Evolutionary conservation across 2,113 vertebrate species (phyloP).

Genomic region (Lota lota): DNA sequence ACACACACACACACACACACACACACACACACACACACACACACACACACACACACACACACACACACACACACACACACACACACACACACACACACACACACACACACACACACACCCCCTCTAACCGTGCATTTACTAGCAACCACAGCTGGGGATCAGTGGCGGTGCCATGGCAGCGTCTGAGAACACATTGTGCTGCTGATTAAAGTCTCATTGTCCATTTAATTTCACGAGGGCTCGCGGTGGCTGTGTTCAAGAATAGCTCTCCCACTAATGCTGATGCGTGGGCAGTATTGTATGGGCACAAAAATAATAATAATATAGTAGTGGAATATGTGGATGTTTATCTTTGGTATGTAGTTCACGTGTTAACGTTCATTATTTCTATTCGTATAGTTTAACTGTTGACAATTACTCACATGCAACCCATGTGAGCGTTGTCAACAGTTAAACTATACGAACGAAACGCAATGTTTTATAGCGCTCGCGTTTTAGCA

Average conservation of each 20-base stretch:
- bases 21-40: too few species aligned
- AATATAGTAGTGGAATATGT: neutral
- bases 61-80: too few species aligned
- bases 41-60: too few species aligned
- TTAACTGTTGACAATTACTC: neutral
- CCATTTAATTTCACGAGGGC: slow-evolving; percentile 58
- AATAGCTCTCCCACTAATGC: slow-evolving; percentile 22
- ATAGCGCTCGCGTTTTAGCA: neutral
- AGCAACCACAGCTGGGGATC: slow-evolving; percentile 66
- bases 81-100: too few species aligned
- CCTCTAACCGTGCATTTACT: slow-evolving; percentile 35
- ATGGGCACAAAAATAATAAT: neutral
- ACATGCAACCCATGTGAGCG: neutral
- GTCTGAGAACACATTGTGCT: slow-evolving; percentile 63
- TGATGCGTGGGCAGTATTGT: slow-evolving; percentile 1
- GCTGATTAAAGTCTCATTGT: slow-evolving; percentile 68
- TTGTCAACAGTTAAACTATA: too few species aligned
- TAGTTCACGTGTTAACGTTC: too few species aligned
- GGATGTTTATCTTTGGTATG: too few species aligned
- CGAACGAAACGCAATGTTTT: neutral
- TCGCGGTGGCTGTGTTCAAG: slow-evolving; percentile 35
- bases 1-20: slow-evolving; percentile 40
- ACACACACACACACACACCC: too few species aligned
- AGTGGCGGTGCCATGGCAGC: slow-evolving; percentile 59
- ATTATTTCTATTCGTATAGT: neutral